These are phyloP conservation scores for Mobula hypostoma DNA, from an alignment of 2,113 vertebrate species.

Conservation along the genomic window DNA sequence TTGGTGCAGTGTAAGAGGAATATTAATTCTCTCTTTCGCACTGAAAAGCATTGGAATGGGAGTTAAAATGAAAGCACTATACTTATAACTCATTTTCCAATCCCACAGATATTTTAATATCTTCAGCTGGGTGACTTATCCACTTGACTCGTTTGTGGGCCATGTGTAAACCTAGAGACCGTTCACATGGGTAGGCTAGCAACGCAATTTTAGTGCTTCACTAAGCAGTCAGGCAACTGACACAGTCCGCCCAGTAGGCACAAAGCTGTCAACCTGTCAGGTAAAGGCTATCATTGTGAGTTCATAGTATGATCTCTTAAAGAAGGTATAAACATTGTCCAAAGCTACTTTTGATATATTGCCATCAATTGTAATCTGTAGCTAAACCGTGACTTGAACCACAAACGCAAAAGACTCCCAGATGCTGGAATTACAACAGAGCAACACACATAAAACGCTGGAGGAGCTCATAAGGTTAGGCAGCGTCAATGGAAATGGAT, in stretches of 20 bases:
- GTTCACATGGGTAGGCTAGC: neutral
- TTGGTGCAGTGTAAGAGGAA: neutral
- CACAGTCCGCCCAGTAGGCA: neutral
- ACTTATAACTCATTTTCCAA: neutral
- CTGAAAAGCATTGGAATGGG: neutral
- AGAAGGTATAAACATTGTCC: neutral
- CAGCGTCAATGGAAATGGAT: too few species aligned
- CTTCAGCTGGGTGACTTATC: neutral
- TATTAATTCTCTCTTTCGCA: neutral
- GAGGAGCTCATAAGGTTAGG: too few species aligned
- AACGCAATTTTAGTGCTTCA: neutral
- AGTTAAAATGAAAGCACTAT: neutral
- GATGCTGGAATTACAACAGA: too few species aligned
- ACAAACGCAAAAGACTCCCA: too few species aligned
- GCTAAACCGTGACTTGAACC: neutral
- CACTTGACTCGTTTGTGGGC: neutral
- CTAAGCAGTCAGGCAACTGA: neutral
- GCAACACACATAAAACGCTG: too few species aligned
- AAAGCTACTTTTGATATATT: neutral
- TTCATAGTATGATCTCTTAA: neutral
- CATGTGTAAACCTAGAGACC: too few species aligned
- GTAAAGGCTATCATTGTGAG: neutral
- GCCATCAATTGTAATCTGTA: neutral
- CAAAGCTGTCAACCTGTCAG: neutral
- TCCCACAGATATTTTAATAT: neutral